Evolutionary conservation across 2,797 vertebrate genomes (phyloP), one percentile per base, ranked within the genome.

Genomic region (Acrocephalus scirpaceus): DNA sequence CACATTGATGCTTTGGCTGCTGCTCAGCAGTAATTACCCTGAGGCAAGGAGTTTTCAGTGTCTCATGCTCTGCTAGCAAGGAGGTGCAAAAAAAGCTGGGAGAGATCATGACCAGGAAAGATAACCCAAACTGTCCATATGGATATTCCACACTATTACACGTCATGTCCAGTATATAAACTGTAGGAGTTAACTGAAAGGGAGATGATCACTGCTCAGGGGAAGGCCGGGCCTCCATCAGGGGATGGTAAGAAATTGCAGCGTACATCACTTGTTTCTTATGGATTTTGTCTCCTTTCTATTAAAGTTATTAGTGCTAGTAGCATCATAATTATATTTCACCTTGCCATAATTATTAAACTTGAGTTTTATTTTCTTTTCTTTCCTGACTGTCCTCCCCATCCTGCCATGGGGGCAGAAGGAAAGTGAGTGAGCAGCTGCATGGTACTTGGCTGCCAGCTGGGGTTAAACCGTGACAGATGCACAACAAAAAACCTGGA

Each of bases 201-300:
- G 8, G 11, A 5, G 3, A 25, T 32, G 30, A 36, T 18, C 23
- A 8, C 34, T 36, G 30, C 26, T 60, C 40, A 20, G 7, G 18
- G 9, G 11, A 5, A 34, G 26, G 26, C 11, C 66, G 29, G 7
- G 20, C 14, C 34, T 34, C n/a, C 13, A 10, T 19, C 17, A 26
- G 6, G 3, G 10, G 5, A 1, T 27, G 11, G 18, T 34, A 10
- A 65, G 18, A 4, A 42, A 29, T 4, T 27, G 6, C 16, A 36
- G 22, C 5, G 1, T 15, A 6, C 25, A 34, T 30, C 25, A n/a
- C 21, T 54, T 60, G 2, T 36, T 72, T 40, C 29, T 72, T 30
- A 42, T 72, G n/a, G 3, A 3, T 27, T 72, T 66, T 32, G 4
- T 48, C 13, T 66, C 11, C 58, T 53, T 45, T 40, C 47, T 32